Evolutionary conservation across 2,888 invertebrate genomes (phyloP).

Genomic region (Trissolcus japonicus): DNA sequence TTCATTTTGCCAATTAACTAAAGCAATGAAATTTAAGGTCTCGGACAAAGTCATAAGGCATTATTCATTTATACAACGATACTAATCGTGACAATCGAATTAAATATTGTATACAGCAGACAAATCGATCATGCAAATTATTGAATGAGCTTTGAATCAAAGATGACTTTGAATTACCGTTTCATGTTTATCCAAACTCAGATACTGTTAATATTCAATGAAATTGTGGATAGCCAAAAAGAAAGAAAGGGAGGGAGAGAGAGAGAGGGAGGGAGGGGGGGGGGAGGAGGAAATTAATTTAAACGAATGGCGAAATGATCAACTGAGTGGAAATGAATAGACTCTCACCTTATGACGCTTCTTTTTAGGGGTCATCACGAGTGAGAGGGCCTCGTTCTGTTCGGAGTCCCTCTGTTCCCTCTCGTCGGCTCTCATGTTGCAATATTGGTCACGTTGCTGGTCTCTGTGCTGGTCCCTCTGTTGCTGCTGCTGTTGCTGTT

Average conservation of each 20-base stretch:
- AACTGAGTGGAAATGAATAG: too few relatives aligned
- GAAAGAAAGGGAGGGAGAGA: background rate
- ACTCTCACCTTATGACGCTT: slow-evolving; percentile 91
- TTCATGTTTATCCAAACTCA: background rate
- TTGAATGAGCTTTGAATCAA: slow-evolving; percentile 9
- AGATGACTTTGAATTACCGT: background rate
- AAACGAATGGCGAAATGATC: too few relatives aligned
- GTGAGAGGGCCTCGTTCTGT: slow-evolving; percentile 94
- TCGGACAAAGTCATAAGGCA: slow-evolving; percentile 19
- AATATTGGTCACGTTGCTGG: slow-evolving; percentile 71
- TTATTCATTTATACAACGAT: background rate
- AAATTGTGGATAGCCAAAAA: background rate
- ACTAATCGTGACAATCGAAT: too few relatives aligned
- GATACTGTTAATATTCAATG: too few relatives aligned
- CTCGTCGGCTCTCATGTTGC: slow-evolving; percentile 70
- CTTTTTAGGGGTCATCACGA: slow-evolving; percentile 96
- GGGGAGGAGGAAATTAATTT: too few relatives aligned
- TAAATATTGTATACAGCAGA: too few relatives aligned
- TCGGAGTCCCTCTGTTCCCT: slow-evolving; percentile 82
- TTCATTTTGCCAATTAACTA: slow-evolving; percentile 15
- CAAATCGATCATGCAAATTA: slow-evolving; percentile 12
- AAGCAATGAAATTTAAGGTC: slow-evolving; percentile 30
- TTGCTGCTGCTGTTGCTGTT: slow-evolving; percentile 75
- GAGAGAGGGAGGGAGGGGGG: too few relatives aligned
- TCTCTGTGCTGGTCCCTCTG: slow-evolving; percentile 71